Evolutionary conservation across 2,113 vertebrate genomes (phyloP).

Genomic region (Burhinus bistriatus): DNA sequence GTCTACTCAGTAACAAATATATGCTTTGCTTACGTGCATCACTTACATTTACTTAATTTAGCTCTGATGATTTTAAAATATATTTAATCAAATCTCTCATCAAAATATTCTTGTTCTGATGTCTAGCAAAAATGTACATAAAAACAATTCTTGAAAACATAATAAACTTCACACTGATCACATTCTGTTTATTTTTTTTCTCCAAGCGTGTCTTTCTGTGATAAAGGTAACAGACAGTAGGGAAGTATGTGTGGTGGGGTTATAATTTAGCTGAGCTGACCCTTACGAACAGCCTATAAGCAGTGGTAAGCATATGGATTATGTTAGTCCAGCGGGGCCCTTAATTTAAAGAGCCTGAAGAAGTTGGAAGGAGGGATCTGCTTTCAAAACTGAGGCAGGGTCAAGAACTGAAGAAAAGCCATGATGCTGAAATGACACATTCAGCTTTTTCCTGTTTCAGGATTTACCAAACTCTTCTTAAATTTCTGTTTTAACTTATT

Average conservation of each 20-base stretch:
- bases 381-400: constrained; percentile 33
- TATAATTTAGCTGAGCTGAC: constrained; percentile 25
- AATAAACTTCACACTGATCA: background rate
- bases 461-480: background rate
- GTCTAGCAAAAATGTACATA: background rate
- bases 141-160: background rate
- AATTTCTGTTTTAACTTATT: background rate
- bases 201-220: background rate
- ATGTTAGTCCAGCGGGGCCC: constrained; percentile 23
- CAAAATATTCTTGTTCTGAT: background rate
- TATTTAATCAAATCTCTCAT: background rate
- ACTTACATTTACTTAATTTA: background rate
- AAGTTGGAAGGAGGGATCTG: constrained; percentile 16
- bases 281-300: background rate
- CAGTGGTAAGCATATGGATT: constrained; percentile 53
- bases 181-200: background rate
- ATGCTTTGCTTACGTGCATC: background rate
- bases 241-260: background rate
- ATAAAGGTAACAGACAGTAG: background rate
- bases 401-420: constrained; percentile 18
- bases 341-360: constrained; percentile 44
- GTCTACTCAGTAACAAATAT: background rate
- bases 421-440: background rate
- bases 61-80: background rate
- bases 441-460: background rate